Evolutionary conservation across 2,797 vertebrate genomes (phyloP).

Genomic region (Remorina albescens): DNA sequence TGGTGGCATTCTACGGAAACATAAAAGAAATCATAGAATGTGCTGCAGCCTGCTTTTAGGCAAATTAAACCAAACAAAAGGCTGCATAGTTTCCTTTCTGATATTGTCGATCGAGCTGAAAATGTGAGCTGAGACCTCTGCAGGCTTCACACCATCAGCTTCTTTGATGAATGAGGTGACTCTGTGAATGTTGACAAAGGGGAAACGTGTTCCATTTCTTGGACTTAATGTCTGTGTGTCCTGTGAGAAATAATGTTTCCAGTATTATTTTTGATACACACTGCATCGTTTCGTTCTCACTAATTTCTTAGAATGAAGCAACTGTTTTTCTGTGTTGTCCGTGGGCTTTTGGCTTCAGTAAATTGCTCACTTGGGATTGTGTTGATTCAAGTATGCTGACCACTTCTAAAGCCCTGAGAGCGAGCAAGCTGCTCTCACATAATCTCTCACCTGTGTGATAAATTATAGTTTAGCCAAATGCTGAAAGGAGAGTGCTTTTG

Average conservation of each 20-base stretch:
- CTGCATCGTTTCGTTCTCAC: conserved; percentile 49
- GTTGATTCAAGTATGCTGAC: conserved; percentile 37
- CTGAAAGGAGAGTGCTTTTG: conserved; percentile 58
- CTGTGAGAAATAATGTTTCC: conserved; percentile 25
- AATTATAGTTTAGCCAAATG: conserved; percentile 57
- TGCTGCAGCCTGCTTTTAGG: not conserved
- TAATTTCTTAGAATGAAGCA: conserved; percentile 48
- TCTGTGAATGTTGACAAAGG: conserved; percentile 26
- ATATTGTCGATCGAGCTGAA: conserved; percentile 1
- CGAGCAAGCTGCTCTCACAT: conserved; percentile 22
- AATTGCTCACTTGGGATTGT: conserved; percentile 51
- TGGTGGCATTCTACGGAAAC: not conserved
- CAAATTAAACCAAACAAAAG: conserved; percentile 26
- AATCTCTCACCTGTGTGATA: conserved; percentile 61
- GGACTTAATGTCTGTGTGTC: conserved; percentile 10
- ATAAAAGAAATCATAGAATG: conserved; percentile 10
- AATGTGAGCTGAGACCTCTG: conserved; percentile 13
- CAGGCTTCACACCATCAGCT: conserved; percentile 22
- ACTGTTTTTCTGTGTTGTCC: conserved; percentile 50
- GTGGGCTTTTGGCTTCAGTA: conserved; percentile 43
- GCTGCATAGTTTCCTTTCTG: not conserved
- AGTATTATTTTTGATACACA: conserved; percentile 23
- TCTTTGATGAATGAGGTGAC: conserved; percentile 31
- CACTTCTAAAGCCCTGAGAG: conserved; percentile 41
- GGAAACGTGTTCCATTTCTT: conserved; percentile 11